Percentiles rank a stretch among this genome's conserved stretches.
phyloP scores from a whole-genome alignment of 2,797 vertebrate genomes.

The Sebastes steindachneri region DNA sequence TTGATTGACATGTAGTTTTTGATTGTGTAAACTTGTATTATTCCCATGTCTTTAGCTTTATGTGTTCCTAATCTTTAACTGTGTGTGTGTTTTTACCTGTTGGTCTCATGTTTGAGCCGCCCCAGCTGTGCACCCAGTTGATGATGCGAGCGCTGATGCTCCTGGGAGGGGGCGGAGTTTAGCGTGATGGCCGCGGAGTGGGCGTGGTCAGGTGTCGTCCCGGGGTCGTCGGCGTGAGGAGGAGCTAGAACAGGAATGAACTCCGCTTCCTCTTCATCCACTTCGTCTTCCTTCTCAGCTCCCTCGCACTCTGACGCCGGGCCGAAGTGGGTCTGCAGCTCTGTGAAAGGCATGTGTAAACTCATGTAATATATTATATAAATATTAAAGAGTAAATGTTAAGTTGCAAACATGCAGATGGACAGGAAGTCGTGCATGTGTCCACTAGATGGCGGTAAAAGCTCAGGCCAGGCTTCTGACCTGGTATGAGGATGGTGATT shows the following conservation, averaged over 20 bases:
- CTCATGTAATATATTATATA: too few species aligned
- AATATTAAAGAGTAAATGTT: background rate
- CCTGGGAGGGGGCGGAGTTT: slow-evolving; percentile 74
- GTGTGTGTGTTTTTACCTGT: slow-evolving; percentile 78
- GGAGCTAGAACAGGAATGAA: slow-evolving; percentile 71
- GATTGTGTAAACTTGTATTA: background rate
- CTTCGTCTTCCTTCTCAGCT: slow-evolving; percentile 88
- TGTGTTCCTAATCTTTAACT: too few species aligned
- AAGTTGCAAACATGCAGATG: background rate
- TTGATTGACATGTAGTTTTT: background rate
- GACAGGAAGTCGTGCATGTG: background rate
- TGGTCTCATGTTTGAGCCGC: slow-evolving; percentile 88
- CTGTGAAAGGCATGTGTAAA: slow-evolving; percentile 62
- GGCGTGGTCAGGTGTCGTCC: slow-evolving; percentile 28
- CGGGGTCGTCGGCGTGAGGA: slow-evolving; percentile 60
- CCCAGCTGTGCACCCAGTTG: slow-evolving; percentile 85
- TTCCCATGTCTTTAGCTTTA: background rate
- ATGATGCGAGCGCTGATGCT: slow-evolving; percentile 80
- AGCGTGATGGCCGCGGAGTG: slow-evolving; percentile 58
- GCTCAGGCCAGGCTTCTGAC: background rate
- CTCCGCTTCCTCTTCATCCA: slow-evolving; percentile 83
- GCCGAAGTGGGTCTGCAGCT: slow-evolving; percentile 90
- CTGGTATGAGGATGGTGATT: slow-evolving; percentile 93
- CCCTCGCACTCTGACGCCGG: slow-evolving; percentile 88
- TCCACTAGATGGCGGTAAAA: slow-evolving; percentile 15